Base-by-base conservation (phyloP, 1,140 invertebrate species). In the Drosophila sucinea region DNA sequence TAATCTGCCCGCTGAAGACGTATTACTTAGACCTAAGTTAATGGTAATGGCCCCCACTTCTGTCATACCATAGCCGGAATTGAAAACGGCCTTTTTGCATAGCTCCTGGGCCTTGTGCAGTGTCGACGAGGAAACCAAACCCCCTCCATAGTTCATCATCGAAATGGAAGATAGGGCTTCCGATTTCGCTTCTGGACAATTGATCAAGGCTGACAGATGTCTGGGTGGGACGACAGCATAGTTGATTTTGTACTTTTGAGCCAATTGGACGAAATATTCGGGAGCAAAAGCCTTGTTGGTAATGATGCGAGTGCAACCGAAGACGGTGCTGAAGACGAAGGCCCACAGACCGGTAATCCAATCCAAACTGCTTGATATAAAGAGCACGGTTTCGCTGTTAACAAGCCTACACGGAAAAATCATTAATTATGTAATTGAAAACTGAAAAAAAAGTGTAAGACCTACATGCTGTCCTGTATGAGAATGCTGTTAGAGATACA, bases 401-500 rank as follows among this genome's bases (percentile, higher is more conserved):
- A 83, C 41, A 23, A 79, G 55, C 77, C 84, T 89, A 11, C 1
- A 1, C 17, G 17, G 57, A 32, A 6, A 7, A 1, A 17, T n/a
- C 8, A n/a, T 10, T 10, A 17, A 61, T 33, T 1, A 6, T 10
- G 0, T 0, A 2, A 32, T 1, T 7, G 10, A 27, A 33, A 25
- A n/a, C 27, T 25, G 11, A 0, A 8, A 23, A 5, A 27, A 27
- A 11, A 1, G 5, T 5, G 1, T 1, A 23, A 40, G 11, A 47
- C 81, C 60, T 33, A 89, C 85, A 89, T 69, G 63, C 60, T 72
- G 0, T 81, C 78, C 61, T 75, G 74, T n/a, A 89, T 73, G 4
- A 89, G 60, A 6, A 71, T 84, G 35, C 69, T 78, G 47, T 96
- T 96, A 1, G 96, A 95, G 4, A 97, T 91, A 91, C 95, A 94